Conservation (phyloP, 2,888 invertebrate genomes). For the Tortrix viridana region DNA sequence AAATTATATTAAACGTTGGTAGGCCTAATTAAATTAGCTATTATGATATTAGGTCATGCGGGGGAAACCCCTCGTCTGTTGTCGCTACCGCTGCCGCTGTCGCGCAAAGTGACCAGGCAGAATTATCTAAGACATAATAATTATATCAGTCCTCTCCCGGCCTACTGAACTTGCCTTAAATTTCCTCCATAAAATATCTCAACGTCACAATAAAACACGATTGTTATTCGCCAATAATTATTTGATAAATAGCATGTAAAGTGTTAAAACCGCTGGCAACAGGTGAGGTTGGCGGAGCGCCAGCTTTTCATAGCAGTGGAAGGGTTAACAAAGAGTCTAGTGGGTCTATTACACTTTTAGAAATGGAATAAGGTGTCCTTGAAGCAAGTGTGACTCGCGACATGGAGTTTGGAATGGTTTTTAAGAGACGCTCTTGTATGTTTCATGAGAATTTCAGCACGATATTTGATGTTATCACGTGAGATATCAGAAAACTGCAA, state of each 20-base stretch:
- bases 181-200: not conserved
- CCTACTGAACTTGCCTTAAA: not conserved
- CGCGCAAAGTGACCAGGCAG: too few species aligned
- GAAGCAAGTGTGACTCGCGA: not conserved
- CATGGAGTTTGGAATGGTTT: not conserved
- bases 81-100: too few species aligned
- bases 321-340: constrained; percentile 23
- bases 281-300: constrained; percentile 58
- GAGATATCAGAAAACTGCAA: too few species aligned
- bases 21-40: too few species aligned
- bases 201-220: constrained; percentile 3
- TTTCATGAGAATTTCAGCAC: too few species aligned
- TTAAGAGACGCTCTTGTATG: too few species aligned
- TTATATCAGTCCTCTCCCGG: not conserved
- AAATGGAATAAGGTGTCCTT: not conserved
- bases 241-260: not conserved
- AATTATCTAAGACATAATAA: not conserved
- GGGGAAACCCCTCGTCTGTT: too few species aligned
- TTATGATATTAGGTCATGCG: too few species aligned
- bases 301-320: constrained; percentile 40
- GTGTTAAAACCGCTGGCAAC: constrained; percentile 45
- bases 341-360: constrained; percentile 9
- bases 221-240: constrained; percentile 10
- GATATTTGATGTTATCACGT: too few species aligned
- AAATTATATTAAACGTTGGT: too few species aligned